phyloP scores from a whole-genome alignment of 1,140 invertebrate species.

The Psix sp. region DNA sequence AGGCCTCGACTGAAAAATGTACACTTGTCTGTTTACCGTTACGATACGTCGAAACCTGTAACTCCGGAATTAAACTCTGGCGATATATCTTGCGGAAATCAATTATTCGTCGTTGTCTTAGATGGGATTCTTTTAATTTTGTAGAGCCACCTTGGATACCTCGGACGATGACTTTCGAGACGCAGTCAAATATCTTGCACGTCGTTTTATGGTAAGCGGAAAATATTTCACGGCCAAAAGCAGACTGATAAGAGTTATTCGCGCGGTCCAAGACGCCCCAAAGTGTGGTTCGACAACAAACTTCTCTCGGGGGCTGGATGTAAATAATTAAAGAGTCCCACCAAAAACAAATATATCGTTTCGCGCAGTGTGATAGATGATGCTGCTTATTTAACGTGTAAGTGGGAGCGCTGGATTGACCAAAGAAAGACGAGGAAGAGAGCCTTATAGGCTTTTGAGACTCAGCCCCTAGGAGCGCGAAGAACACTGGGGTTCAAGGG shows the following conservation, averaged over 20 bases:
- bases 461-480: constrained; percentile 54
- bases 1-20: constrained; percentile 35
- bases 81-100: constrained; percentile 13
- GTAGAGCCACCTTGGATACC: no score
- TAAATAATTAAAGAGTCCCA: constrained; percentile 74
- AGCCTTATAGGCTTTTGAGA: constrained; percentile 63
- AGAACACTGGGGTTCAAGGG: constrained; percentile 69
- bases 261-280: constrained; percentile 12
- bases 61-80: constrained; percentile 14
- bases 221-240: constrained; percentile 4
- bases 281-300: constrained; percentile 32
- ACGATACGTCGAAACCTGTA: constrained; percentile 21
- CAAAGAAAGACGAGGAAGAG: constrained; percentile 41
- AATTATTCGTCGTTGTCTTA: no score
- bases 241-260: constrained; percentile 38
- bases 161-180: no score
- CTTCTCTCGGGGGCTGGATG: constrained; percentile 49
- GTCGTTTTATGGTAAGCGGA: neutral
- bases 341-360: constrained; percentile 77
- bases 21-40: constrained; percentile 35
- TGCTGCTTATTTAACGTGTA: constrained; percentile 68
- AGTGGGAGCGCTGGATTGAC: constrained; percentile 56
- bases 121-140: no score
- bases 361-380: constrained; percentile 76
- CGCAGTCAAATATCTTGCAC: neutral